Evolutionary conservation across 2,113 vertebrate genomes (phyloP).

Genomic region (Spermophilus dauricus): DNA sequence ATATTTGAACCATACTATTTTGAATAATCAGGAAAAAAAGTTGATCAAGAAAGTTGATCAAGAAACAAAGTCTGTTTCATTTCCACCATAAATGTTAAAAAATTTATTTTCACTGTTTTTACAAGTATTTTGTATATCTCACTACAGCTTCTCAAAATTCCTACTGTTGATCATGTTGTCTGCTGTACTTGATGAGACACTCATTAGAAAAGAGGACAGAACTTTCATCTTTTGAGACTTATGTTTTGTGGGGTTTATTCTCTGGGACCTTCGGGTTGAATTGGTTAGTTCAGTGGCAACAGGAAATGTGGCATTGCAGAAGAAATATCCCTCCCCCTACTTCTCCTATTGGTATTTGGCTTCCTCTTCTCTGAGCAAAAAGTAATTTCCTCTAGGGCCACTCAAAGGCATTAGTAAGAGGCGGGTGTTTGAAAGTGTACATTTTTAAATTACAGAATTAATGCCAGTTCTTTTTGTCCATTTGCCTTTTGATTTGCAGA

Average conservation of each 20-base stretch:
- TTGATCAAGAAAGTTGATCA: not conserved
- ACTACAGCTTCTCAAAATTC: not conserved
- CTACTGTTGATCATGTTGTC: not conserved
- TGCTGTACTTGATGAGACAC: conserved; percentile 7
- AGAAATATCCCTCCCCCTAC: not conserved
- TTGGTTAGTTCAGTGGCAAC: not conserved
- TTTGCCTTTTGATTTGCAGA: conserved; percentile 1
- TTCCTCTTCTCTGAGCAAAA: not conserved
- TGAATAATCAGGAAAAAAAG: not conserved
- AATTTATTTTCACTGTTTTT: not conserved
- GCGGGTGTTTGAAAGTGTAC: not conserved
- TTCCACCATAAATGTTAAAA: not conserved
- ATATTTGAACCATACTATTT: not conserved
- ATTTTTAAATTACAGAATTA: conserved; percentile 57
- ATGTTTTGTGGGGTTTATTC: not conserved
- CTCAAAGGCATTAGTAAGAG: conserved; percentile 3
- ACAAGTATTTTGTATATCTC: not conserved
- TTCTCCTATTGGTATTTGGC: not conserved
- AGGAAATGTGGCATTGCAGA: not conserved
- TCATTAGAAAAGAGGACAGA: not conserved
- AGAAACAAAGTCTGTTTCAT: conserved; percentile 21
- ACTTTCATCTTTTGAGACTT: not conserved
- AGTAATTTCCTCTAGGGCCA: not conserved
- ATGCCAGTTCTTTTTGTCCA: not conserved
- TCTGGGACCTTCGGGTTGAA: not conserved